Evolutionary conservation across 2,888 invertebrate species (phyloP).

Genomic region (Agriopis marginaria): DNA sequence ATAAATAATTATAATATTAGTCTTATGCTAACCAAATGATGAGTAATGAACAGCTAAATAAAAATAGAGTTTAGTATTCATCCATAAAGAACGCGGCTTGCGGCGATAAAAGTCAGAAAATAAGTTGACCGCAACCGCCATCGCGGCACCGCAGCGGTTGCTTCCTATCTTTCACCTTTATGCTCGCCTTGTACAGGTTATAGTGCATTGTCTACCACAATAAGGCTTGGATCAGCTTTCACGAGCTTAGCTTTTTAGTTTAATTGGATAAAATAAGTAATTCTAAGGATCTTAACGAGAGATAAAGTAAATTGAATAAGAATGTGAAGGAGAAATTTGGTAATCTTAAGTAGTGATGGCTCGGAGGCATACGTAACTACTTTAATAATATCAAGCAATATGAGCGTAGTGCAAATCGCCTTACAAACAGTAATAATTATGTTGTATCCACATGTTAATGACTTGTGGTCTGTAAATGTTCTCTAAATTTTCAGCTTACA

Average conservation of each 20-base stretch:
- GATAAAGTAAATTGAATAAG: background rate
- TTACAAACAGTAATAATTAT: no score
- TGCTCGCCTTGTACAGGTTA: slow-evolving; percentile 33
- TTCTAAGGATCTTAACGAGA: slow-evolving; percentile 6
- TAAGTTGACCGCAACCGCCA: slow-evolving; percentile 4
- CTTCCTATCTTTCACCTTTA: background rate
- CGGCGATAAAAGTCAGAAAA: no score
- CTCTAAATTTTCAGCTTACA: no score
- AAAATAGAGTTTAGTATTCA: background rate
- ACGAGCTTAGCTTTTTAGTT: slow-evolving; percentile 21
- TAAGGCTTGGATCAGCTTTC: slow-evolving; percentile 29
- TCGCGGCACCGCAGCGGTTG: background rate
- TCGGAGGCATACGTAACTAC: background rate
- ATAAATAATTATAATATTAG: no score
- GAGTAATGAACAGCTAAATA: slow-evolving; percentile 3
- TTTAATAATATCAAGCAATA: background rate
- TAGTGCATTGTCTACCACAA: slow-evolving; percentile 41
- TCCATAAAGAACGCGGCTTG: background rate
- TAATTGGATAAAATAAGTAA: slow-evolving; percentile 26
- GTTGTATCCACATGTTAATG: no score
- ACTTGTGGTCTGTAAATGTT: no score
- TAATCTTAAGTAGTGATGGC: background rate
- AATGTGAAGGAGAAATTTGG: background rate
- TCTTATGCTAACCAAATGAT: background rate
- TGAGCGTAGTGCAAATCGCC: no score